Evolutionary conservation across 2,888 invertebrate species (phyloP).

Genomic region (Alentia gelatinosa): DNA sequence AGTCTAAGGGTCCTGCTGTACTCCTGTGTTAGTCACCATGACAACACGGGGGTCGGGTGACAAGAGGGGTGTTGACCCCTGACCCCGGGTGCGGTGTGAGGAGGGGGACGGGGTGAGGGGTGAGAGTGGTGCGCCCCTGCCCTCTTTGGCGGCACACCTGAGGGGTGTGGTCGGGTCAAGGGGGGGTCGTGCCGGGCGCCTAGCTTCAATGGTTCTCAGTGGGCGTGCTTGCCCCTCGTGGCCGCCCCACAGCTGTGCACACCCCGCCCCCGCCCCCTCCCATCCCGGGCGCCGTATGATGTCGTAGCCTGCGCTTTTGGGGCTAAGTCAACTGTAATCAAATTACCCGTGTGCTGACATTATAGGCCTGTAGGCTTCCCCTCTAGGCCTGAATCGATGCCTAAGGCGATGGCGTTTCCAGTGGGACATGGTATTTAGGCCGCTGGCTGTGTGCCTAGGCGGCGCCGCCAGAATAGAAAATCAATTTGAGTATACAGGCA

Average conservation of each 20-base stretch:
- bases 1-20: not conserved
- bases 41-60: not conserved
- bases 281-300: not conserved
- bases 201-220: not conserved
- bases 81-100: not conserved
- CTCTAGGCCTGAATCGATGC: not conserved
- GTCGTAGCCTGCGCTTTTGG: not conserved
- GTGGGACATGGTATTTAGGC: not conserved
- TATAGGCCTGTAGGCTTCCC: not conserved
- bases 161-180: not conserved
- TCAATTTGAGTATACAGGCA: not conserved
- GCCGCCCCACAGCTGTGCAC: not conserved
- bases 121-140: not conserved
- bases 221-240: not conserved
- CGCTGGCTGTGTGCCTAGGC: not conserved
- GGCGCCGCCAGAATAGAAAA: conserved; percentile 32
- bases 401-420: not conserved
- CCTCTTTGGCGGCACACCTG: not conserved
- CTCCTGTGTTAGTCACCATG: not conserved
- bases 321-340: conserved; percentile 43
- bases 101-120: not conserved
- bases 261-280: not conserved
- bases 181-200: not conserved
- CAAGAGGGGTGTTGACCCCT: not conserved
- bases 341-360: conserved; percentile 24